These are phyloP conservation scores for Cavia aperea DNA, from an alignment of 2,113 vertebrate genomes.

Conservation along the genomic window DNA sequence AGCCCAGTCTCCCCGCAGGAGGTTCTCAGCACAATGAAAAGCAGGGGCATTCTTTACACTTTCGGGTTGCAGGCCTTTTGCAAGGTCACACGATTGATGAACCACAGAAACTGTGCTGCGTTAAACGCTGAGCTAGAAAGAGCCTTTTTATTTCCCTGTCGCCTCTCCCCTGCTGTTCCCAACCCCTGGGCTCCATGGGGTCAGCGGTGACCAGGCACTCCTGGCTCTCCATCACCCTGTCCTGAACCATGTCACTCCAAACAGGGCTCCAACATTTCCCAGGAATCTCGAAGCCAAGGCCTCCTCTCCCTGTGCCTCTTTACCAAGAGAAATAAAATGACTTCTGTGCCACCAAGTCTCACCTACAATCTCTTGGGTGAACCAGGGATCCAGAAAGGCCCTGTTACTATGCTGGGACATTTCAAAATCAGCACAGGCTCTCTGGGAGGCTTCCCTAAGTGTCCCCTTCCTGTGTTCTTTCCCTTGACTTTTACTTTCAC, in stretches of 20 bases:
- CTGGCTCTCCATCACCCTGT: background rate
- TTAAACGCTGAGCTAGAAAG: background rate
- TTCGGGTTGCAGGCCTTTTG: background rate
- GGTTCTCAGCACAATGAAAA: background rate
- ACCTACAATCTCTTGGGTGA: background rate
- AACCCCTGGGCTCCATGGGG: background rate
- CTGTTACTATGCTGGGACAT: accelerated
- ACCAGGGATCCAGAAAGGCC: background rate
- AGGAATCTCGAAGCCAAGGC: background rate
- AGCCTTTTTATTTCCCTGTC: background rate
- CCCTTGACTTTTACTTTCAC: background rate
- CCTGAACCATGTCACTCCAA: background rate
- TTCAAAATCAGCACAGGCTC: accelerated
- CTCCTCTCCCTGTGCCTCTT: background rate
- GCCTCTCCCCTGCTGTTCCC: accelerated
- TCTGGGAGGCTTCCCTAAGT: background rate
- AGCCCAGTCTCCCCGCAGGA: background rate
- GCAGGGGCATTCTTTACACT: background rate
- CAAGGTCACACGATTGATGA: constrained; percentile 16
- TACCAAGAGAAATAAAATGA: background rate
- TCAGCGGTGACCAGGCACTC: background rate
- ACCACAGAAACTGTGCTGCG: background rate
- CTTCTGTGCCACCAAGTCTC: no score
- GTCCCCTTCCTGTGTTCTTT: no score
- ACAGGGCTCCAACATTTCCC: background rate